Evolutionary conservation across 2,888 invertebrate genomes (phyloP), one percentile per base, ranked within the genome.

Genomic region (Isoperla grammatica): DNA sequence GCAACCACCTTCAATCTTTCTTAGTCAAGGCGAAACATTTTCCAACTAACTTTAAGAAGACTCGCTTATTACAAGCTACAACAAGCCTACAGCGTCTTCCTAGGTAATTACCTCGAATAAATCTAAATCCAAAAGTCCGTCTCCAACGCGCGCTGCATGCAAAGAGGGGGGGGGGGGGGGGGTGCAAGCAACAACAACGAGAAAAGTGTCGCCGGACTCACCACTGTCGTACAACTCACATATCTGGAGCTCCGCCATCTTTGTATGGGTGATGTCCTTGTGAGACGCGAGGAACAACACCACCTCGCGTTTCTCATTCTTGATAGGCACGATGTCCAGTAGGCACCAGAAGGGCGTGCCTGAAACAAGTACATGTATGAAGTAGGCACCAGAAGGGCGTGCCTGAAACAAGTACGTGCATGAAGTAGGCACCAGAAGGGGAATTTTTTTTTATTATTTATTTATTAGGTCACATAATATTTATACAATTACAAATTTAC

Each of bases 291-390:
- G 83, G 76, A 94, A 96, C 70, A 96, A 80, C 29, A 96, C 96
- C 71, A 96, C 95, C 79, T 95, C 95, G 65, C 95, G 85, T 76
- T 96, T 96, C 76, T 96, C 96, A 82, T 96, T 96, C 80, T 96
- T 96, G 78, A 96, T 96, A 72, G 96, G 96, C 64, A 96, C 95
- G 75, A 96, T 94, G 78, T 96, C 96, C 77, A 96, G 83, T 69
- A 96, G 83, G 78, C 95, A 96, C 90, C 95, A 93, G 77, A 96
- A 96, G 57, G 92, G 88, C 68, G 86, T 85, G 66, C 91, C 95
- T 95, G 81, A 50, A 77, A 74, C 60, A 23, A 15, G 3, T 42
- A 42, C 15, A 42, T 12, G 15, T 42, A 29, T 6, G 29, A 29
- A 29, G 29, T 8, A 29, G 29, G 29, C 29, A 29, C 29, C 29